These are phyloP conservation scores for Oncopeltus fasciatus DNA, from an alignment of 1,140 invertebrate genomes.

Conservation along the genomic window DNA sequence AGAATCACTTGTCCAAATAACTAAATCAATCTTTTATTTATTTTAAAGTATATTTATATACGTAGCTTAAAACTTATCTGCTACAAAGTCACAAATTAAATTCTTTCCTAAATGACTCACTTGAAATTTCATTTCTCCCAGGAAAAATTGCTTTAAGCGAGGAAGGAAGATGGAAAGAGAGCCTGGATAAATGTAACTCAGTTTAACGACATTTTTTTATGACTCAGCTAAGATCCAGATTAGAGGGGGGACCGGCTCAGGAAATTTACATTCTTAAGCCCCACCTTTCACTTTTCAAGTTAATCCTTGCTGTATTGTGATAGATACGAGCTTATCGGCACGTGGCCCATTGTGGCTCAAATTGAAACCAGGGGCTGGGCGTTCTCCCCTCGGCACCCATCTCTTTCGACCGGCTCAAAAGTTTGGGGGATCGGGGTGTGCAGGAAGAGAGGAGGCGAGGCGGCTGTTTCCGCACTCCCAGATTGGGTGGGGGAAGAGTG, in stretches of 20 bases:
- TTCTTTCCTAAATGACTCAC: too few species aligned
- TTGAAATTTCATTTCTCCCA: too few species aligned
- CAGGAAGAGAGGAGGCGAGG: not conserved
- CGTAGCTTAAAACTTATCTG: too few species aligned
- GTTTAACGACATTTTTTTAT: not conserved
- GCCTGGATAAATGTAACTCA: too few species aligned
- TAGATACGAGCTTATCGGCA: not conserved
- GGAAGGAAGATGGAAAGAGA: not conserved
- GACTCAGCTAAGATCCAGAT: not conserved
- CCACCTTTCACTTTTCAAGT: not conserved
- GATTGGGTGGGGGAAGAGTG: not conserved
- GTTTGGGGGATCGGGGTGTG: too few species aligned
- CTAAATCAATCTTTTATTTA: too few species aligned
- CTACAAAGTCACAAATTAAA: too few species aligned
- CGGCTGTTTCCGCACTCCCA: not conserved
- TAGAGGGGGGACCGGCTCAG: not conserved
- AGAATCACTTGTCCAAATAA: too few species aligned
- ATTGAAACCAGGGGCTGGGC: not conserved
- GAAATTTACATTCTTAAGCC: not conserved
- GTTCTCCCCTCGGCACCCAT: not conserved
- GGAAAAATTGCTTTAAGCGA: too few species aligned
- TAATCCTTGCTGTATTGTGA: not conserved
- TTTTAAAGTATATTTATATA: too few species aligned
- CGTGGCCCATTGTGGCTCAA: not conserved
- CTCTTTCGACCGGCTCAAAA: not conserved